Percentiles rank a stretch among this genome's conserved stretches.
Evolutionary conservation across 2,113 vertebrate species (phyloP).

Genomic region (Tyto alba): DNA sequence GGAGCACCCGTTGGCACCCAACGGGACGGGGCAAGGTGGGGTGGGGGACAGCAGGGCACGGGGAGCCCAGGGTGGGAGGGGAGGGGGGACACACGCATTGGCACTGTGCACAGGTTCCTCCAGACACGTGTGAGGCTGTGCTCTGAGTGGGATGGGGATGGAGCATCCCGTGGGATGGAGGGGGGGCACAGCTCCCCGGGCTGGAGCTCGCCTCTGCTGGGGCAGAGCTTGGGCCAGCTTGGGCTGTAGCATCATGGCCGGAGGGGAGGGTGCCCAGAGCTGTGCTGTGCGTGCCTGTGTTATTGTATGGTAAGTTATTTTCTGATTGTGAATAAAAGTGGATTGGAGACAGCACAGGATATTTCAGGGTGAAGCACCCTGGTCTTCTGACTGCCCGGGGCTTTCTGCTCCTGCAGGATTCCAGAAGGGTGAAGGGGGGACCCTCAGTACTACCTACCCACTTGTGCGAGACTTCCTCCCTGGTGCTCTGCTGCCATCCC

Average conservation of each 20-base stretch:
- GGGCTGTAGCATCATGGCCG: neutral
- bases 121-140: neutral
- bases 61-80: constrained; percentile 20
- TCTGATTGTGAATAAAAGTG: constrained; percentile 69
- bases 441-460: neutral
- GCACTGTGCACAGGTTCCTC: constrained; percentile 5
- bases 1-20: neutral
- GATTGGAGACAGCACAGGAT: neutral
- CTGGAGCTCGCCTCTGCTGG: neutral
- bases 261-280: neutral
- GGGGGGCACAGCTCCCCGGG: neutral
- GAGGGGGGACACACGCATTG: neutral
- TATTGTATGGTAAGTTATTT: constrained; percentile 70
- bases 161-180: neutral
- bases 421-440: neutral
- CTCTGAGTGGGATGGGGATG: neutral
- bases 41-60: neutral
- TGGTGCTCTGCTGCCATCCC: neutral
- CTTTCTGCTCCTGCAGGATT: neutral
- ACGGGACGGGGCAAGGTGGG: neutral
- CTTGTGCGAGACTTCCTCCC: neutral
- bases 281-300: constrained; percentile 28
- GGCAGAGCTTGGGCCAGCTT: neutral
- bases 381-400: neutral
- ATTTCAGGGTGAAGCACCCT: neutral